phyloP scores from a whole-genome alignment of 2,888 invertebrate genomes.

The Bruchidius siliquastri region DNA sequence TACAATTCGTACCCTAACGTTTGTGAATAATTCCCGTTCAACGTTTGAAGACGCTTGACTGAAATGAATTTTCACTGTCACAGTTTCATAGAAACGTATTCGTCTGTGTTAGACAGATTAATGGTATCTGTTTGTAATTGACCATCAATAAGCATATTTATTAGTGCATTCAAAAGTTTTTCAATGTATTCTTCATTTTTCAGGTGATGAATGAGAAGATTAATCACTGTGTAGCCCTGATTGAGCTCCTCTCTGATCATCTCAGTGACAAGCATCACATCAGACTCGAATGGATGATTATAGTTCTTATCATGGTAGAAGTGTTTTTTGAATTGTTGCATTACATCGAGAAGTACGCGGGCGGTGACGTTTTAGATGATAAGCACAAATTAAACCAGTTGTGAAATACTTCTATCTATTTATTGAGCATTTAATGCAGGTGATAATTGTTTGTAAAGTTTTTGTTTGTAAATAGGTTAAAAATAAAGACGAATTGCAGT shows the following conservation, averaged over 20 bases:
- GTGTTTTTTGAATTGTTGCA: slow-evolving; percentile 82
- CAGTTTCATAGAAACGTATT: too few relatives aligned
- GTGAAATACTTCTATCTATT: neutral
- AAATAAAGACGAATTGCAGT: neutral
- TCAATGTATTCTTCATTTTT: slow-evolving; percentile 26
- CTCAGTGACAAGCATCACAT: slow-evolving; percentile 90
- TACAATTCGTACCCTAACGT: too few relatives aligned
- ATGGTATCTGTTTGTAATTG: neutral
- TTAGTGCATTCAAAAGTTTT: neutral
- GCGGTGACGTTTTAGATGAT: neutral
- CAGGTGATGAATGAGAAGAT: slow-evolving; percentile 94
- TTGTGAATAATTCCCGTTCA: too few relatives aligned
- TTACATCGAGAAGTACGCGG: slow-evolving; percentile 60
- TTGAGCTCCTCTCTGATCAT: slow-evolving; percentile 84
- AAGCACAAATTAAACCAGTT: neutral
- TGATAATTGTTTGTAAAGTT: neutral
- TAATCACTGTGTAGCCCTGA: slow-evolving; percentile 88
- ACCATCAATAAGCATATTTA: too few relatives aligned
- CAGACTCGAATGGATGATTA: slow-evolving; percentile 96
- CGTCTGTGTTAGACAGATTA: too few relatives aligned
- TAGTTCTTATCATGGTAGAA: slow-evolving; percentile 90
- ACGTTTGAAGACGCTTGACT: too few relatives aligned
- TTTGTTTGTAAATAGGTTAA: neutral
- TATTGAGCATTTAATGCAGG: neutral
- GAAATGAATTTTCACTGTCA: too few relatives aligned